Base-by-base conservation (phyloP, 2,113 vertebrate genomes). In the Otis tarda region DNA sequence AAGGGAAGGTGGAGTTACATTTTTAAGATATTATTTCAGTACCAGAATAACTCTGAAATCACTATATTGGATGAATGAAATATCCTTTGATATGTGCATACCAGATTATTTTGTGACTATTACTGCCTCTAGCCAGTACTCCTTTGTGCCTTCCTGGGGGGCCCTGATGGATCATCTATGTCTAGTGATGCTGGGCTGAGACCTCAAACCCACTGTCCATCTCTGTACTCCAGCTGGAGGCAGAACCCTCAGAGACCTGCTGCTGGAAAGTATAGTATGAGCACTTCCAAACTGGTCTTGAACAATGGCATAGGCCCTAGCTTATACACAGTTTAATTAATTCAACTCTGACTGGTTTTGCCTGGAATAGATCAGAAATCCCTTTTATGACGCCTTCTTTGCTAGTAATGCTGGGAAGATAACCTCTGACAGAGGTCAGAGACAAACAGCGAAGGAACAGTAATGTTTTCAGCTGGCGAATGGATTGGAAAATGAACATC, bases 381-480 rank as follows among this genome's bases (percentile, higher is more conserved):
- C 14, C 31, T 78, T 2, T 1, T 47, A 11, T 33, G 33, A 56
- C 69, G 28, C n/a, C 10, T 57, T 83, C 57, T 45, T 90, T 86
- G 28, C 49, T 80, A 41, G 45, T 33, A 47, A 1, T 61, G 10
- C 39, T 55, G 55, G 9, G 20, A 77, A 47, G 28, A 81, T 63
- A 94, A 87, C 52, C 47, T 55, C 56, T 92, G 80, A 9, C 60
- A 83, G 89, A 91, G 94, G 86, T 94, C 86, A 91, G 60, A 81
- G 71, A 19, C 47, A 74, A 83, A 52, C 23, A 74, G 22, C 5
- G 8, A 55, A 83, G 76, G 47, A 94, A 52, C 30, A 37, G 12
- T 64, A 68, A 45, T 53, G 30, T 81, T 95, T 94, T 91, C 77
- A 87, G 52, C 73, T 91, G 89, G 80, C 87, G 95, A 92, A 67